These are phyloP conservation scores for Periophthalmodon schlosseri DNA, from an alignment of 2,113 vertebrate species.

Conservation along the genomic window DNA sequence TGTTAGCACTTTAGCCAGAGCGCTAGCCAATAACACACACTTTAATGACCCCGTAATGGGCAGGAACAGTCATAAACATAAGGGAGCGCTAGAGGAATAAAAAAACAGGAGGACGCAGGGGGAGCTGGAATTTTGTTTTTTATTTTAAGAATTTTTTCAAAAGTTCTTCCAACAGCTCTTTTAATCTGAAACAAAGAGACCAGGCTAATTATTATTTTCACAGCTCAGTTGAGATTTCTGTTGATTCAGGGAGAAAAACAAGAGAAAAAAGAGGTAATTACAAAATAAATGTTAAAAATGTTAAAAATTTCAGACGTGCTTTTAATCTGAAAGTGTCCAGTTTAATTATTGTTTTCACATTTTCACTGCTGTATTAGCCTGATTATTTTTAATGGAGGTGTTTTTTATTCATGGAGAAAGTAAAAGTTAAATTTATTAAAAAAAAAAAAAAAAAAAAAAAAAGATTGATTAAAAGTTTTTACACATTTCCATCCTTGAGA, in stretches of 20 bases:
- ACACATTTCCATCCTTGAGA: too few relatives aligned
- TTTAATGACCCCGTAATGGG: constrained; percentile 51
- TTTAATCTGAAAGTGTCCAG: too few relatives aligned
- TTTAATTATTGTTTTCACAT: too few relatives aligned
- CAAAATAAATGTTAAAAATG: not conserved
- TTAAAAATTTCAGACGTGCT: too few relatives aligned
- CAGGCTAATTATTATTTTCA: not conserved
- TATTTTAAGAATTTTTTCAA: not conserved
- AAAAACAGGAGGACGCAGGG: not conserved
- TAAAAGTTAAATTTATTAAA: too few relatives aligned
- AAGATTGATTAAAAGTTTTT: too few relatives aligned
- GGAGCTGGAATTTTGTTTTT: not conserved
- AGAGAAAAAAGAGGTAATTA: not conserved
- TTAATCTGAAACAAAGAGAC: not conserved
- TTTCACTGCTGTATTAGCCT: too few relatives aligned
- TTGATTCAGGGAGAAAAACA: not conserved
- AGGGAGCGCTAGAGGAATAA: constrained; percentile 13
- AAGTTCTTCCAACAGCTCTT: not conserved
- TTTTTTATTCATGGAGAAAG: too few relatives aligned
- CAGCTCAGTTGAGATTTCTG: not conserved
- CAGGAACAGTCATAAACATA: constrained; percentile 26
- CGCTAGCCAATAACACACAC: constrained; percentile 23
- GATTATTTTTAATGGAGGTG: too few relatives aligned
- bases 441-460: too few relatives aligned
- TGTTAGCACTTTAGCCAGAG: constrained; percentile 46